Evolutionary conservation across 2,888 invertebrate genomes (phyloP).

Genomic region (Erpobdella octoculata): DNA sequence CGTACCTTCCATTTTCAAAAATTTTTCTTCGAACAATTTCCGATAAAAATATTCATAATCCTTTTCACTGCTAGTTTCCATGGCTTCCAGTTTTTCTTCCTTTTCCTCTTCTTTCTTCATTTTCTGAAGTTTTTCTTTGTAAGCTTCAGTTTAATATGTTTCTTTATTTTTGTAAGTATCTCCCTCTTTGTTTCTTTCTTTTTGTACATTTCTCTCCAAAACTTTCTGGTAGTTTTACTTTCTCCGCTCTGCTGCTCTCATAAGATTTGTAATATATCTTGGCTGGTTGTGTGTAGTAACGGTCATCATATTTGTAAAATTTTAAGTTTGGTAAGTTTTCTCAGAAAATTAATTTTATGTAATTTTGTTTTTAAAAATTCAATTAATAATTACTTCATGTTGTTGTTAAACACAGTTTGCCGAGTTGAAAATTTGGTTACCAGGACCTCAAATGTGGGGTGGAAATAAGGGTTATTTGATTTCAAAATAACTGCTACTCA

Average conservation of each 20-base stretch:
- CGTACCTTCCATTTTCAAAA: no score
- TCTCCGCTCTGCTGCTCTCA: constrained; percentile 75
- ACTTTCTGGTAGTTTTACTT: constrained; percentile 83
- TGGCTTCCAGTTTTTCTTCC: constrained; percentile 71
- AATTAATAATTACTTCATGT: no score
- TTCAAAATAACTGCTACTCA: no score
- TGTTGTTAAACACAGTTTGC: no score
- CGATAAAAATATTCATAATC: constrained; percentile 86
- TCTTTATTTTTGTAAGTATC: constrained; percentile 88
- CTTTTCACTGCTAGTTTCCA: constrained; percentile 60
- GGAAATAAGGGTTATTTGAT: no score
- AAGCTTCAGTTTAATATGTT: constrained; percentile 86
- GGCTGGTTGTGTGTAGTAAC: constrained; percentile 56
- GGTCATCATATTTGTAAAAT: no score
- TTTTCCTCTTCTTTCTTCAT: constrained; percentile 74
- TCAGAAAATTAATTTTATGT: no score
- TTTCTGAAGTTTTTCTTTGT: constrained; percentile 85
- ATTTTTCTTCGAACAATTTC: constrained; percentile 68
- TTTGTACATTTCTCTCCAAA: constrained; percentile 73
- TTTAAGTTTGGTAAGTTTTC: no score
- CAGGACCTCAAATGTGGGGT: no score
- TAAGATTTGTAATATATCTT: constrained; percentile 75
- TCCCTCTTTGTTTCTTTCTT: constrained; percentile 88
- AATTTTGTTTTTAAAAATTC: no score
- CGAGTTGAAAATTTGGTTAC: no score